Evolutionary conservation across 2,888 invertebrate species (phyloP).

Genomic region (Microchrysa polita): DNA sequence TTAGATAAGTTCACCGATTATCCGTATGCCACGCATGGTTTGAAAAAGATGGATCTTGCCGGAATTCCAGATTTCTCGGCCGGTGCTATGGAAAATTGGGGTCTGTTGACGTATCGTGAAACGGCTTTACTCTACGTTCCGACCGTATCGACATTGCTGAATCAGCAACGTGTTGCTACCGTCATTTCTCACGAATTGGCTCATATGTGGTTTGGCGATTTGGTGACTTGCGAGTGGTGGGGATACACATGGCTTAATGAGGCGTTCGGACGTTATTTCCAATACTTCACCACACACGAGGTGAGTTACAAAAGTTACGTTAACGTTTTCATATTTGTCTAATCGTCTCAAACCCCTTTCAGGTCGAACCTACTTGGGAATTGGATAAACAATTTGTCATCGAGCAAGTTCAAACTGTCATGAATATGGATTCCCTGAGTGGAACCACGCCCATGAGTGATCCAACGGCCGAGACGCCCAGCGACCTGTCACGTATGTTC

Average conservation of each 20-base stretch:
- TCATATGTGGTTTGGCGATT: constrained; percentile 76
- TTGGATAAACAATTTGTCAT: constrained; percentile 75
- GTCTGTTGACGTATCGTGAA: constrained; percentile 83
- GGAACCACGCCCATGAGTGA: constrained; percentile 71
- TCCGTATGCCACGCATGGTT: constrained; percentile 66
- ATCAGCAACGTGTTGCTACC: constrained; percentile 71
- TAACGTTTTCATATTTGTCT: too few relatives aligned
- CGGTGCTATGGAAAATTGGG: constrained; percentile 95
- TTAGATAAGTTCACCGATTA: constrained; percentile 70
- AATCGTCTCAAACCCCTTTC: too few relatives aligned
- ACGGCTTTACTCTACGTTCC: constrained; percentile 74
- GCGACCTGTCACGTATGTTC: constrained; percentile 71
- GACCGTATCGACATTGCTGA: constrained; percentile 68
- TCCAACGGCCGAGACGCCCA: constrained; percentile 67
- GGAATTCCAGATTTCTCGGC: constrained; percentile 85
- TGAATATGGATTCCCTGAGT: constrained; percentile 69
- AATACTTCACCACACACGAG: constrained; percentile 70
- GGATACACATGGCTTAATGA: constrained; percentile 73
- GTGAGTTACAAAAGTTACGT: constrained; percentile 51
- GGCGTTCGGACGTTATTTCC: constrained; percentile 76
- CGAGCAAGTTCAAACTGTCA: constrained; percentile 73
- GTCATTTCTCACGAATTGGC: constrained; percentile 67
- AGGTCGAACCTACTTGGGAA: constrained; percentile 74
- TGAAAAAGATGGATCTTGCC: constrained; percentile 83
- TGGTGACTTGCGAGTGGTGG: constrained; percentile 68